Percentiles rank a stretch among this genome's conserved stretches.
Conservation (phyloP, 2,797 vertebrate genomes). For the Cossypha caffra region DNA sequence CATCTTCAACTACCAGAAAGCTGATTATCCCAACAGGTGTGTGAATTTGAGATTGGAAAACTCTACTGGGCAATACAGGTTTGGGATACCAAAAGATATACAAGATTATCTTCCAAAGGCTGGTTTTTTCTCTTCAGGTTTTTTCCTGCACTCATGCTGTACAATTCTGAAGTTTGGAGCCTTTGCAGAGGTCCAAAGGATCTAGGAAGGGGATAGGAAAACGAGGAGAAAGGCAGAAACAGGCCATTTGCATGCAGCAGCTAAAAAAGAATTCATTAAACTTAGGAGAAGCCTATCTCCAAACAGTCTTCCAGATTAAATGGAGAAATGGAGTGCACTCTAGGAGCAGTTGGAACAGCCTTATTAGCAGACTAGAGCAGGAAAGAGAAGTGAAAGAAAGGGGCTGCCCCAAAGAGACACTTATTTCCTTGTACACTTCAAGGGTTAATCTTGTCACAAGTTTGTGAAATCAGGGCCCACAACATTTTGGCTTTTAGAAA, state of each 20-base stretch:
- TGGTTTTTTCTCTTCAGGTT: neutral
- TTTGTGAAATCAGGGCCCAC: constrained; percentile 37
- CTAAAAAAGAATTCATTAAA: neutral
- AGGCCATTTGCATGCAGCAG: neutral
- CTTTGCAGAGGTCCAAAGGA: neutral
- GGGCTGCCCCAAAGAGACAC: neutral
- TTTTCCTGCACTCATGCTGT: neutral
- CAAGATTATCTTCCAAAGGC: neutral
- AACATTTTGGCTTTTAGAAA: constrained; percentile 46
- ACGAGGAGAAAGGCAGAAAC: neutral
- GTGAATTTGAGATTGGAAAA: neutral
- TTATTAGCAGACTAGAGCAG: neutral
- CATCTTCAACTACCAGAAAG: neutral
- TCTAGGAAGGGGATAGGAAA: neutral
- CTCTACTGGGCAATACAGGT: neutral
- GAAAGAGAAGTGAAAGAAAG: neutral
- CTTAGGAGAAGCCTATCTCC: neutral
- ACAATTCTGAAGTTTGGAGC: neutral
- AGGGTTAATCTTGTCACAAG: neutral
- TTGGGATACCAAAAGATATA: neutral
- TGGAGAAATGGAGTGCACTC: neutral
- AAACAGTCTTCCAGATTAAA: neutral
- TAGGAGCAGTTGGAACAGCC: neutral
- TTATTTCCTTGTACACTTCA: neutral
- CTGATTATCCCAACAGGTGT: neutral